Percentiles rank a stretch among this genome's conserved stretches.
Conservation (phyloP, 2,113 vertebrate species). For the Halichoerus grypus region DNA sequence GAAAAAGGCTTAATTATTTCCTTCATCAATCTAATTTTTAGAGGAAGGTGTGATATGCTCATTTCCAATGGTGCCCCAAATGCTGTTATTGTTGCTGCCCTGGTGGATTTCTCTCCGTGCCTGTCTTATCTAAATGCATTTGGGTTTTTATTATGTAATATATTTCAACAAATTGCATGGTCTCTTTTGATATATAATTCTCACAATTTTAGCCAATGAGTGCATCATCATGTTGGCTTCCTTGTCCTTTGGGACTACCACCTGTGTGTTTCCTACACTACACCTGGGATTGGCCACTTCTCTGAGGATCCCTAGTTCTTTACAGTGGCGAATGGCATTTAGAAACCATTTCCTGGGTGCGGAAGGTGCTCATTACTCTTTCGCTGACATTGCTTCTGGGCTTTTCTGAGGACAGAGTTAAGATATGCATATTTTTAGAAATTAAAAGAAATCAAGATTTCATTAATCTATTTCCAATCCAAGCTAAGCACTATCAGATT, state of each 20-base stretch:
- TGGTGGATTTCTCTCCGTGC: neutral
- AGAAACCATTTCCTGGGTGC: neutral
- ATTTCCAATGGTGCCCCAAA: neutral
- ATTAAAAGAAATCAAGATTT: neutral
- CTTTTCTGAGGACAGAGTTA: neutral
- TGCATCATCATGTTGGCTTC: rapidly evolving
- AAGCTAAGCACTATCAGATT: neutral
- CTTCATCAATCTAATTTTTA: neutral
- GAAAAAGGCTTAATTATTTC: neutral
- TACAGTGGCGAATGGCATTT: no score
- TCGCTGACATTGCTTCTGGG: neutral
- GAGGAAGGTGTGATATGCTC: neutral
- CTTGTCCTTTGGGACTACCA: neutral
- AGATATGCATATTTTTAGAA: neutral
- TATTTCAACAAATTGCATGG: neutral
- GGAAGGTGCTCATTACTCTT: neutral
- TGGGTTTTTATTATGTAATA: neutral
- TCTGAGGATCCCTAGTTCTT: neutral
- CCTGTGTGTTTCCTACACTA: no score
- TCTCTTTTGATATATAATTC: neutral
- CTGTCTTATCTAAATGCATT: no score
- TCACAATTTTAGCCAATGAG: no score
- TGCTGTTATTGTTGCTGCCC: rapidly evolving
- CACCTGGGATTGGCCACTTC: no score
- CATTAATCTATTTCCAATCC: neutral